Conservation (phyloP, 2,113 vertebrate species). For the Brevimyrus niger region DNA sequence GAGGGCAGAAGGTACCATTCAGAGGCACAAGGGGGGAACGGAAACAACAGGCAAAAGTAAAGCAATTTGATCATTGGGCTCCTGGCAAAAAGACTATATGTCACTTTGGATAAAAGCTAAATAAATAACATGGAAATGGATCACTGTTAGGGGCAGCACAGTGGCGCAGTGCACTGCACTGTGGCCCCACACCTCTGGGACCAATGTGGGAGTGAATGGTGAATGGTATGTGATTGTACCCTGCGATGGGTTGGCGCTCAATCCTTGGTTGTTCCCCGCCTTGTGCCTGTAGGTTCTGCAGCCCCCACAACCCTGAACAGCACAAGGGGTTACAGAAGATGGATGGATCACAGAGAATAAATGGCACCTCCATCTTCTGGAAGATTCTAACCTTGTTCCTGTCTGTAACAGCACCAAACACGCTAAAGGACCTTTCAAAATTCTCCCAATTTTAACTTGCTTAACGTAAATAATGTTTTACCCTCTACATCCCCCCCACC, state of each 20-base stretch:
- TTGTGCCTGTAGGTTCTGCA: no score
- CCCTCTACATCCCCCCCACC: no score
- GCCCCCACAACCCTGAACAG: no score
- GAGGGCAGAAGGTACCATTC: neutral
- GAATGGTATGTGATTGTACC: no score
- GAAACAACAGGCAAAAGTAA: neutral
- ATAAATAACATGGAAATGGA: neutral
- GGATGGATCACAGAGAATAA: neutral
- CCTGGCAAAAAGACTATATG: neutral
- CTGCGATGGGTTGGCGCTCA: no score
- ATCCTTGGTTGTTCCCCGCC: no score
- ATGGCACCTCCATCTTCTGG: neutral
- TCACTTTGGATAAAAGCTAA: neutral
- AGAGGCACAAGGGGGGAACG: neutral
- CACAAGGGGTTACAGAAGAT: no score
- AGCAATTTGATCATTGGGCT: neutral
- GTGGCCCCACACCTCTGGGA: no score
- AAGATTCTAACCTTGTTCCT: neutral
- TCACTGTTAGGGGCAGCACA: neutral
- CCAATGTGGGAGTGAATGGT: no score
- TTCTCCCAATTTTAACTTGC: neutral
- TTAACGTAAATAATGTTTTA: neutral
- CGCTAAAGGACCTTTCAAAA: neutral
- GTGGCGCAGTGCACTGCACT: no score
- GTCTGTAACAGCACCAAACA: neutral